Base-by-base conservation (phyloP, 2,797 vertebrate genomes). In the Poeciliopsis presidionis region DNA sequence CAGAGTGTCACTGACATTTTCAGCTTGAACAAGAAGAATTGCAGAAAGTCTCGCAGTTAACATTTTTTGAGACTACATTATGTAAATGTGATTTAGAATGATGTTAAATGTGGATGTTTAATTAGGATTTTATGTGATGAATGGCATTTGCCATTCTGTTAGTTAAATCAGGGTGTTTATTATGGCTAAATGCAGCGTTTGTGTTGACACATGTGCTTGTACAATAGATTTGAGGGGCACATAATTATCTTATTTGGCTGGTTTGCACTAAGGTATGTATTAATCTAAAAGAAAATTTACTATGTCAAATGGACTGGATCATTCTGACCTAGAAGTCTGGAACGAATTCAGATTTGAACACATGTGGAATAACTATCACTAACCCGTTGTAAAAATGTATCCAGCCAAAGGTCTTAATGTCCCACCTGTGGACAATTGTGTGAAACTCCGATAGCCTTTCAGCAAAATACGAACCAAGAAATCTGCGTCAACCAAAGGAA, bases 101-200 rank as follows among this genome's bases (percentile, higher is more conserved):
- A 41, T 45, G 45, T 76, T 72, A 59, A 72, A 55, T 70, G 80
- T 18, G 84, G 51, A 79, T 59, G 63, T 77, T 43, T 77, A 41
- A 74, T 51, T 55, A 55, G 61, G 57, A 25, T 81, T 87, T 85
- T 51, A 30, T 39, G 36, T 49, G 41, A 81, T 61, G 9, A 78
- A 71, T 70, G 18, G 25, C 49, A 13, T 46, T 57, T 46, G 4
- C 47, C 39, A 8, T 41, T 46, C 14, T 20, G 51, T 51, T 39
- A 45, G 11, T 22, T 9, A 36, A 6, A n/a, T 46, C n/a, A 13
- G 39, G 9, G 0, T 30, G 36, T 45, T 6, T 72, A 51, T 45
- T 51, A 11, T 78, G 53, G 5, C n/a, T 6, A 43, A 39, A 9
- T 8, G 39, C 5, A 49, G 57, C 61, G 43, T 75, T 41, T 39